Percentiles rank a stretch among this genome's conserved stretches.
Evolutionary conservation across 2,797 vertebrate species (phyloP).

Genomic region (Pantherophis alleghaniensis): DNA sequence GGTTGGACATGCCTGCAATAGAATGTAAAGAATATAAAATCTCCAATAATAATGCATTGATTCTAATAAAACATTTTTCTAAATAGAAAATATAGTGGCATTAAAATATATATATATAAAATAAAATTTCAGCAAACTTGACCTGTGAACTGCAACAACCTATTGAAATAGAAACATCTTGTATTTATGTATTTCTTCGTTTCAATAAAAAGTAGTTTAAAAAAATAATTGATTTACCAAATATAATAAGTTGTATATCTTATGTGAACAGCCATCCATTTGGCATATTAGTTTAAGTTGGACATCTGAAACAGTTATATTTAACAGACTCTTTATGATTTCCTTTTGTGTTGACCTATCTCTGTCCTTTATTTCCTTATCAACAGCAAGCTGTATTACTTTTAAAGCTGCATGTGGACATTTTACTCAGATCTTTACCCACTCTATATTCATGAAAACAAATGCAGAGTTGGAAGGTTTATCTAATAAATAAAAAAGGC

Average conservation of each 20-base stretch:
- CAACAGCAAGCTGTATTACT: background rate
- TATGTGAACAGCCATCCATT: background rate
- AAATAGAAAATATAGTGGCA: background rate
- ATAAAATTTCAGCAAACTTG: too few relatives aligned
- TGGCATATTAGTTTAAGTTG: background rate
- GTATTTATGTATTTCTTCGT: too few relatives aligned
- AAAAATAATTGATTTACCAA: background rate
- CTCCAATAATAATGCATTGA: background rate
- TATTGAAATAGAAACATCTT: background rate
- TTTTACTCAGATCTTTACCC: background rate
- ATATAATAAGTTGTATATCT: background rate
- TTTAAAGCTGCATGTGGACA: background rate
- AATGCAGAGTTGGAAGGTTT: background rate
- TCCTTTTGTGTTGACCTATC: background rate
- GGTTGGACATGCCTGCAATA: background rate
- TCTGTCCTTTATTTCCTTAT: background rate
- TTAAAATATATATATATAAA: too few relatives aligned
- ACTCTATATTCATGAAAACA: background rate
- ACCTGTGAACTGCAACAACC: background rate
- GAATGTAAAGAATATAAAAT: background rate
- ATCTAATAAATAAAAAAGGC: background rate
- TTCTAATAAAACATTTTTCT: background rate
- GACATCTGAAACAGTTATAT: background rate
- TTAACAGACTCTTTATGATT: background rate
- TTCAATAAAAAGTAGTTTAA: background rate